Conservation (phyloP, 2,797 vertebrate species). For the Typhlichthys eigenmanni region DNA sequence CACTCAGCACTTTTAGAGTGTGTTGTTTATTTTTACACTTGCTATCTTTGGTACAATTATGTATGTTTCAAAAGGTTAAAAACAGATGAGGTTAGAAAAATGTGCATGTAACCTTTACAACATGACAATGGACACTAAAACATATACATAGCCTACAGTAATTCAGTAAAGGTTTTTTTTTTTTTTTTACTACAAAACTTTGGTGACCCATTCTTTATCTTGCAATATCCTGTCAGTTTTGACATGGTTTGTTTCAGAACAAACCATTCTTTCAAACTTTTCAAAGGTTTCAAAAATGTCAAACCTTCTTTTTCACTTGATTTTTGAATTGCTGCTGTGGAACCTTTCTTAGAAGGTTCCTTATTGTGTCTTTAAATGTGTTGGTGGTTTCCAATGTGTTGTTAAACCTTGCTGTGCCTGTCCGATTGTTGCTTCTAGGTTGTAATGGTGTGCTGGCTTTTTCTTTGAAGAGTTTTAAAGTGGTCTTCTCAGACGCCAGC, state of each 20-base stretch:
- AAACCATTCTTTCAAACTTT: constrained; percentile 7
- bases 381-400: background rate
- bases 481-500: constrained; percentile 2
- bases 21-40: constrained; percentile 56
- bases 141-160: too few relatives aligned
- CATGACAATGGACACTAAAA: too few relatives aligned
- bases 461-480: too few relatives aligned
- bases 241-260: background rate
- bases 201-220: too few relatives aligned
- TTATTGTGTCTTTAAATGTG: constrained; percentile 21
- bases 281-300: background rate
- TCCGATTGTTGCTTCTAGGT: constrained; percentile 17
- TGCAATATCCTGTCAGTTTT: constrained; percentile 1
- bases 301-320: constrained; percentile 7
- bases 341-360: background rate
- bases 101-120: too few relatives aligned
- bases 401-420: background rate
- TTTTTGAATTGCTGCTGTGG: constrained; percentile 1
- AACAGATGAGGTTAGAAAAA: too few relatives aligned
- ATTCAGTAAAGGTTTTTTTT: too few relatives aligned
- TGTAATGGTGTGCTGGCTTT: constrained; percentile 5
- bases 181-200: too few relatives aligned
- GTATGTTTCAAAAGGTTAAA: too few relatives aligned
- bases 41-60: constrained; percentile 7
- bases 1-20: constrained; percentile 33